Evolutionary conservation across 2,888 invertebrate genomes (phyloP).

Genomic region (Dicranocentrus wangi): DNA sequence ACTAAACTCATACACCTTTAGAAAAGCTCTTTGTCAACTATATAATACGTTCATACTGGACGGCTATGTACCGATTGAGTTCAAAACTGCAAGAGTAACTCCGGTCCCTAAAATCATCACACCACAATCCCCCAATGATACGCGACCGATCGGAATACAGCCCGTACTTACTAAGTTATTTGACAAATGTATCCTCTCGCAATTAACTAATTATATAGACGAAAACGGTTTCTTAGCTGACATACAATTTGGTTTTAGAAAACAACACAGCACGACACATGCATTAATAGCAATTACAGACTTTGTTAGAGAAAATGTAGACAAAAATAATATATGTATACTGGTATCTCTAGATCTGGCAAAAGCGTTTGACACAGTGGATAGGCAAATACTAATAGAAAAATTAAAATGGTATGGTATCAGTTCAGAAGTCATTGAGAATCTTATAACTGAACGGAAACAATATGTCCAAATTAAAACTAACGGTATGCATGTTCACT

Average conservation of each 20-base stretch:
- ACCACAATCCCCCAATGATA: no score
- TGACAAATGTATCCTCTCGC: conserved; percentile 38
- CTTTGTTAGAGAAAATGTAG: conserved; percentile 14
- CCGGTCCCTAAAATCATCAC: conserved; percentile 37
- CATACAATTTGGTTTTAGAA: conserved; percentile 51
- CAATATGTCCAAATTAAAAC: background rate
- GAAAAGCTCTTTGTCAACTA: background rate
- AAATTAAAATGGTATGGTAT: conserved; percentile 49
- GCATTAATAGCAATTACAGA: conserved; percentile 38
- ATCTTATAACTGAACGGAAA: background rate
- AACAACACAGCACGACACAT: conserved; percentile 21
- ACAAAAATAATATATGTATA: conserved; percentile 12
- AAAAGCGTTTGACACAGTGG: conserved; percentile 47
- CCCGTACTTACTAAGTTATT: conserved; percentile 42
- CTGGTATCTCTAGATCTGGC: conserved; percentile 29
- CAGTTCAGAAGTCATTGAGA: background rate
- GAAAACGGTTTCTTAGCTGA: conserved; percentile 17
- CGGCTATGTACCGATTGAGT: conserved; percentile 1
- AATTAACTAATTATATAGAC: conserved; percentile 8
- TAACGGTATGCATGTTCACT: background rate
- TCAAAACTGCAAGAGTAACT: conserved; percentile 29
- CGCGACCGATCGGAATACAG: conserved; percentile 48
- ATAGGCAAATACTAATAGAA: conserved; percentile 8
- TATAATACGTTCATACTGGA: conserved; percentile 1
- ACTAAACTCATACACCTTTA: background rate